Conservation (phyloP, 2,888 invertebrate genomes). For the Trypoxylon attenuatum region DNA sequence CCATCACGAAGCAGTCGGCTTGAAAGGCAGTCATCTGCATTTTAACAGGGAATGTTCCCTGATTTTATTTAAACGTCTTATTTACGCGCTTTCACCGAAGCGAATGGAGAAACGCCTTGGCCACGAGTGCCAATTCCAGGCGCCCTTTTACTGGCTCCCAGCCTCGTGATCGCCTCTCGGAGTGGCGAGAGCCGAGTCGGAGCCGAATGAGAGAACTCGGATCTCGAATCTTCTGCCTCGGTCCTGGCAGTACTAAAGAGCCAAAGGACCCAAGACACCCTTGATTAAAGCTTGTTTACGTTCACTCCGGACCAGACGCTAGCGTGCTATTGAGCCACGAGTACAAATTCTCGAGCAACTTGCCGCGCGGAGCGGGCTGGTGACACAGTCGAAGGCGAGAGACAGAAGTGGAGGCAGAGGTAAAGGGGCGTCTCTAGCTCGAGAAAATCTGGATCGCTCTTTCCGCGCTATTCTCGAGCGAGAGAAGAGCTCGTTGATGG, state of each 20-base stretch:
- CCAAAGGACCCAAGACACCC: constrained; percentile 46
- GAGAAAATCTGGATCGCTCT: no score
- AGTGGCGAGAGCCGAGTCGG: no score
- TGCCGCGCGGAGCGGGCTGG: no score
- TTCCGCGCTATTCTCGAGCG: no score
- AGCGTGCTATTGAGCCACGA: no score
- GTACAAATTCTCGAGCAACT: no score
- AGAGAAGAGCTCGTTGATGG: no score
- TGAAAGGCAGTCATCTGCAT: constrained; percentile 2
- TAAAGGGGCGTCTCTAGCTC: no score
- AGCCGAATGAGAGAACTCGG: no score
- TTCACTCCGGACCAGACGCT: constrained; percentile 31
- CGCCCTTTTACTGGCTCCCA: not conserved
- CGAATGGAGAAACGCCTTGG: not conserved
- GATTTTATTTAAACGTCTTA: constrained; percentile 54
- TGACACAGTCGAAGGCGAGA: no score
- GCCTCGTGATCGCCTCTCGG: constrained; percentile 18
- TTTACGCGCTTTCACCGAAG: constrained; percentile 34
- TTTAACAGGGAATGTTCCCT: constrained; percentile 18
- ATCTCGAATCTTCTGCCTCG: constrained; percentile 8
- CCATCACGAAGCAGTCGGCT: no score
- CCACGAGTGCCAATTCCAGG: not conserved
- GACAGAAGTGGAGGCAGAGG: no score
- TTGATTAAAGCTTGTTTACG: constrained; percentile 63
- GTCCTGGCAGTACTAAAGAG: constrained; percentile 42